Conservation (phyloP, 1,140 invertebrate species). For the Hetaerina americana region DNA sequence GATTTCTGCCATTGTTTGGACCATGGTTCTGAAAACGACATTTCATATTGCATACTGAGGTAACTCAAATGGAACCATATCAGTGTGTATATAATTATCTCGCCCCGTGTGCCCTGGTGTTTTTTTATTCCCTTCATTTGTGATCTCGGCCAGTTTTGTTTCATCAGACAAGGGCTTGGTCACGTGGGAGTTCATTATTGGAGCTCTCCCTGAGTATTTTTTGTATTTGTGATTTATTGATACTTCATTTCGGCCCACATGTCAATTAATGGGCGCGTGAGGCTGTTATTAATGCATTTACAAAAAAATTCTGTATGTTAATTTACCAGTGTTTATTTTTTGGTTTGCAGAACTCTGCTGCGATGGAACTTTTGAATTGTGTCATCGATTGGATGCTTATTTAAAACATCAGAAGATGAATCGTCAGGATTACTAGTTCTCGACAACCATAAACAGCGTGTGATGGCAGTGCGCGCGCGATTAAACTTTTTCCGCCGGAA, state of each 20-base stretch:
- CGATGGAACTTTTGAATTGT: too few species aligned
- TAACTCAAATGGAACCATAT: too few species aligned
- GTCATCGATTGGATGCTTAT: too few species aligned
- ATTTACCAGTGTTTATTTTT: too few species aligned
- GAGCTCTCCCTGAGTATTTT: not conserved
- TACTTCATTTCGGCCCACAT: not conserved
- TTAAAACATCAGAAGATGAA: not conserved
- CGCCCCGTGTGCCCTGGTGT: not conserved
- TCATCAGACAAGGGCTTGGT: not conserved
- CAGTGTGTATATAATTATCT: not conserved
- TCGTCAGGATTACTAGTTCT: too few species aligned
- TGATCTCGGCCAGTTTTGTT: not conserved
- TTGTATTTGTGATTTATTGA: not conserved
- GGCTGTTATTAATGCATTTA: too few species aligned
- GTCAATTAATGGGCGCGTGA: too few species aligned
- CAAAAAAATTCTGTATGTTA: too few species aligned
- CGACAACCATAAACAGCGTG: not conserved
- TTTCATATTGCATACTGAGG: too few species aligned
- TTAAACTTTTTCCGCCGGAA: not conserved
- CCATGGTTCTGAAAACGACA: too few species aligned
- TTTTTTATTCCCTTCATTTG: not conserved
- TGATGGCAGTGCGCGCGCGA: not conserved
- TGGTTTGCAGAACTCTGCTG: too few species aligned
- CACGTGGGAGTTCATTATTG: not conserved
- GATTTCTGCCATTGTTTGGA: not conserved